Base-by-base conservation (phyloP, 2,888 invertebrate genomes). In the Coremacera marginata region DNA sequence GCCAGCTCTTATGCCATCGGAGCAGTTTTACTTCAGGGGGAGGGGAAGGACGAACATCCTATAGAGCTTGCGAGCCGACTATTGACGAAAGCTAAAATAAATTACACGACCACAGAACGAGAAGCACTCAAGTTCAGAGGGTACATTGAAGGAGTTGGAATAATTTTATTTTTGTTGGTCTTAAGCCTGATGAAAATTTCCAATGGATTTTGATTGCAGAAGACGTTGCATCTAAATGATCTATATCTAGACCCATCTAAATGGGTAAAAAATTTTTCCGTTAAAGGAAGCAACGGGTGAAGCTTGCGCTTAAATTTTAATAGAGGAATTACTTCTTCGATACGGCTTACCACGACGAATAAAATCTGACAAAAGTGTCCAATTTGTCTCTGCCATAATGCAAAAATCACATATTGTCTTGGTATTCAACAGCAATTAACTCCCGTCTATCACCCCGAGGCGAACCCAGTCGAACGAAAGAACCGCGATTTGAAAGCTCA, bases 121-220 rank as follows among this genome's bases (percentile, higher is more conserved):
- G 90, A 90, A 81, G 85, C 84, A 0, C 77, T 82, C 5, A 89
- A 89, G 77, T 90, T 88, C 76, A 77, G 88, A 22, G 86, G 86
- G 0, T 91, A 88, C 77, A 78, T 91, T 0, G 88, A 89, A 73
- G 86, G 87, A 0, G 55, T 83, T 8, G 19, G 57, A n/a, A 52
- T 76, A 0, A 63, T 70, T 31, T 5, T 90, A 0, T 78, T 85
- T n/a, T n/a, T n/a, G n/a, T n/a, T n/a, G n/a, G n/a, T n/a, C n/a
- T n/a, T n/a, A n/a, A n/a, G 2, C 90, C 89, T 0, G 91, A 91
- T 77, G 91, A 91, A 74, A 86, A 89, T 77, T 88, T 90, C 0
- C 82, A 89, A 84, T 91, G 89, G 89, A 78, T 91, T n/a, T 79
- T 88, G 78, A 81, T 83, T 0, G 55, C 89, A 4, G n/a, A n/a